These are phyloP conservation scores for Leuctra nigra DNA, from an alignment of 2,888 invertebrate genomes.

Conservation along the genomic window DNA sequence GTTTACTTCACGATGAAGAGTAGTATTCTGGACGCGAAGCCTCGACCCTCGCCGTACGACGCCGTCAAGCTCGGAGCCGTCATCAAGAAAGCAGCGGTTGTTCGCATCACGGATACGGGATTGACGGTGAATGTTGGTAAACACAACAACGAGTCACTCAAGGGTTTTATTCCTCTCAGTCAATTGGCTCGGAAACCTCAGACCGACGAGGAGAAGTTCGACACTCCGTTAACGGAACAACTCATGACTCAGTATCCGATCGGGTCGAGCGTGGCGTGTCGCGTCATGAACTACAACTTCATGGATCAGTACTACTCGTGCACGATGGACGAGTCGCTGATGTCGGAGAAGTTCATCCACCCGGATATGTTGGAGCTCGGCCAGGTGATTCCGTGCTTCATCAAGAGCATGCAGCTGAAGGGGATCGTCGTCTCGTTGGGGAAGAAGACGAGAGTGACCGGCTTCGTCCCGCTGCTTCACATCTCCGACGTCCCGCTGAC, in stretches of 20 bases:
- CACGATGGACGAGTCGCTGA: slow-evolving; percentile 49
- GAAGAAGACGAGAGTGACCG: slow-evolving; percentile 40
- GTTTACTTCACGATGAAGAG: slow-evolving; percentile 53
- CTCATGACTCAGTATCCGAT: slow-evolving; percentile 21
- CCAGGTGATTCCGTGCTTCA: slow-evolving; percentile 47
- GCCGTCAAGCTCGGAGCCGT: slow-evolving; percentile 4
- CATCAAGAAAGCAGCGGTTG: slow-evolving; percentile 11
- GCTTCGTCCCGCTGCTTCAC: slow-evolving; percentile 52
- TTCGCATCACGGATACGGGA: background rate
- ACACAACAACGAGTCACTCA: background rate
- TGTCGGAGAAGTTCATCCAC: slow-evolving; percentile 52
- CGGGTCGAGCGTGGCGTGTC: slow-evolving; percentile 42
- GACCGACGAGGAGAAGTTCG: background rate
- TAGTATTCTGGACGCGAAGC: background rate
- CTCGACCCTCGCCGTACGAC: background rate
- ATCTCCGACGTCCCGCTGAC: slow-evolving; percentile 46
- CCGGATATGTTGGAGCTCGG: slow-evolving; percentile 47
- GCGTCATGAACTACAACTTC: slow-evolving; percentile 58
- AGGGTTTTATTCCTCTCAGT: slow-evolving; percentile 1
- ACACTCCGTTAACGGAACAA: slow-evolving; percentile 35
- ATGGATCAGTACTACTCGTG: slow-evolving; percentile 61
- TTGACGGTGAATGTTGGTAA: slow-evolving; percentile 2
- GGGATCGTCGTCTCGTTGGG: slow-evolving; percentile 49
- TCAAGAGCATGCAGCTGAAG: slow-evolving; percentile 44
- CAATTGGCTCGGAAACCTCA: background rate